Evolutionary conservation across 2,113 vertebrate species (phyloP), one percentile per base, ranked within the genome.

Genomic region (Austrofundulus limnaeus): DNA sequence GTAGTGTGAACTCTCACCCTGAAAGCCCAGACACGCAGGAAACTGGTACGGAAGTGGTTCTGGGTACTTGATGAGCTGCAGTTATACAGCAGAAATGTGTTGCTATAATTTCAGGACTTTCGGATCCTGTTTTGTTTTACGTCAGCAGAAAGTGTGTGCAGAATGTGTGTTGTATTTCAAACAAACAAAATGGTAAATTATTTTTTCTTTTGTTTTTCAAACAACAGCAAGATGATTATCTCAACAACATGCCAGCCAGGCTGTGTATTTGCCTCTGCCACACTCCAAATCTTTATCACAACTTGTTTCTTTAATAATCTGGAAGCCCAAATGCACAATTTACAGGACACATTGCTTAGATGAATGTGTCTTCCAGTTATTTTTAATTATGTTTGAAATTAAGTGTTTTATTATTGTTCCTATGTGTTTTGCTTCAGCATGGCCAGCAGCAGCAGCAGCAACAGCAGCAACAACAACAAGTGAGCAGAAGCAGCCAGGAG

Each of bases 401-500:
- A 6, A 11, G 49, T 21, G 13, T 70, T 5, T 75, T 62, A 19
- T 64, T 58, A 64, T 75, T 55, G 3, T 28, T 28, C 28, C 7
- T 3, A 28, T 75, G 28, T 48, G 38, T 49, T 34, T 25, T 20
- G 5, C 21, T 56, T 4, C 80, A 91, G 85, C 89, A 91, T 21
- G 85, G 87, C 31, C 86, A 86, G 65, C 87, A 88, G 39, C 69
- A 64, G 38, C 68, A 70, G 57, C 87, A 88, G 42, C 68, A 70
- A 47, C 66, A 67, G 16, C 85, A 82, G 24, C 84, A 84, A 11
- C 84, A 94, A 69, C 96, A 96, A 70, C 96, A 97, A 88, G 93
- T 97, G 91, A 93, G 88, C 82, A 94, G 97, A 19, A 92, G 83
- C 92, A 94, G 70, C 91, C 97, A 96, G 89, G 97, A 98, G 31